phyloP scores from a whole-genome alignment of 1,140 invertebrate species.

The Oncopodura yosiiana region DNA sequence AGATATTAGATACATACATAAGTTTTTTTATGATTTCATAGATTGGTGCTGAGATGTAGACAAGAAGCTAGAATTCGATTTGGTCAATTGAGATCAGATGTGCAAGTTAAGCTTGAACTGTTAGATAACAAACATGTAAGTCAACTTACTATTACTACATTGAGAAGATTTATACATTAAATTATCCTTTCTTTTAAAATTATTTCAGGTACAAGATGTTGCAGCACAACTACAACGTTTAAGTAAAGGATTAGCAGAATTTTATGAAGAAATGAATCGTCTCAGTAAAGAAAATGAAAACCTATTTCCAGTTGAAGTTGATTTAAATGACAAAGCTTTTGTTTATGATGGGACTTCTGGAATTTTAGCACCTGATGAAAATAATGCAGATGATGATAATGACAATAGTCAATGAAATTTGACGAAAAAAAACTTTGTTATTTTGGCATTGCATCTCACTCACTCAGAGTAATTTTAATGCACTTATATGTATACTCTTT shows the following conservation, averaged over 20 bases:
- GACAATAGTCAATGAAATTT: too few species aligned
- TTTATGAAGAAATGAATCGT: constrained; percentile 51
- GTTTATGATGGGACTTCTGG: constrained; percentile 61
- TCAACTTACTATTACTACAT: too few species aligned
- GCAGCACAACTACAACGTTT: constrained; percentile 72
- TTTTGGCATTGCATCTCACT: too few species aligned
- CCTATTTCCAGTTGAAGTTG: constrained; percentile 93
- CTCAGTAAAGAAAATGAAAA: constrained; percentile 44
- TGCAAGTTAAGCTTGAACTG: constrained; percentile 91
- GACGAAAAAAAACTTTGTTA: too few species aligned
- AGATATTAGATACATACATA: background rate
- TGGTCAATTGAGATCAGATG: constrained; percentile 84
- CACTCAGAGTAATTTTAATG: too few species aligned
- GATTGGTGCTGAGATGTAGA: constrained; percentile 81
- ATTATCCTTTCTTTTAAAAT: too few species aligned
- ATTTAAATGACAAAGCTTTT: constrained; percentile 82
- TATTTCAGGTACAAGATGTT: constrained; percentile 87
- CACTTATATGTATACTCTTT: too few species aligned
- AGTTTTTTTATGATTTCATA: constrained; percentile 37
- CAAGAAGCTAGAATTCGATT: constrained; percentile 86
- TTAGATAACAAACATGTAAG: constrained; percentile 96
- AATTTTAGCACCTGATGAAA: constrained; percentile 32
- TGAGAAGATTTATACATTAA: too few species aligned
- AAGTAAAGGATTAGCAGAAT: constrained; percentile 65
- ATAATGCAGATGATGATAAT: constrained; percentile 14